Base-by-base conservation (phyloP, 1,140 invertebrate species). In the Lepeophtheirus salmonis region DNA sequence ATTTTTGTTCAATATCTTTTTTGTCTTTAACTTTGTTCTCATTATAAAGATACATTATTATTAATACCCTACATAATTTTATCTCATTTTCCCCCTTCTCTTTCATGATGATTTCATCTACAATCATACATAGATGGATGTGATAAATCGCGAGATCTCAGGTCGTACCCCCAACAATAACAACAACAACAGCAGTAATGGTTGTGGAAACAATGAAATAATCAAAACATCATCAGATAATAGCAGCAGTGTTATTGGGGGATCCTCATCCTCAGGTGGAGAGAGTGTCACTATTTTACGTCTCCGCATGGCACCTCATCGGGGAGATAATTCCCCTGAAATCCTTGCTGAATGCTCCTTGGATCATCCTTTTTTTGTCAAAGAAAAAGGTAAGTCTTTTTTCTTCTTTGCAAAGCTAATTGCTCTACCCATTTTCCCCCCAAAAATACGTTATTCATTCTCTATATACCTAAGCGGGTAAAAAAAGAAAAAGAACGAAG, bases 361-460 rank as follows among this genome's bases (percentile, higher is more conserved):
- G 12, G 50, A 53, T 18, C 59, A 61, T 61, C 59, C 59, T 13
- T 61, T 61, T 48, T 53, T 54, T 53, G 59, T 61, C 3, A 61
- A 61, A 30, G 59, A 61, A 3, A 57, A 53, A 61, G 59, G 59
- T 61, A 61, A 60, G 18, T n/a, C n/a, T n/a, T n/a, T n/a, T n/a
- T n/a, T n/a, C n/a, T n/a, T n/a, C n/a, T n/a, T n/a, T n/a, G n/a
- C n/a, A n/a, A n/a, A n/a, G n/a, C n/a, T n/a, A n/a, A n/a, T n/a
- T n/a, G n/a, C n/a, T n/a, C n/a, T n/a, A n/a, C n/a, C n/a, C n/a
- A n/a, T n/a, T n/a, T n/a, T n/a, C n/a, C n/a, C n/a, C n/a, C n/a
- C n/a, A n/a, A n/a, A n/a, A n/a, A n/a, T n/a, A n/a, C n/a, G n/a
- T n/a, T n/a, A n/a, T n/a, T n/a, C n/a, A n/a, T n/a, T n/a, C n/a